phyloP scores from a whole-genome alignment of 1,140 invertebrate species.

The Gryon sp. region DNA sequence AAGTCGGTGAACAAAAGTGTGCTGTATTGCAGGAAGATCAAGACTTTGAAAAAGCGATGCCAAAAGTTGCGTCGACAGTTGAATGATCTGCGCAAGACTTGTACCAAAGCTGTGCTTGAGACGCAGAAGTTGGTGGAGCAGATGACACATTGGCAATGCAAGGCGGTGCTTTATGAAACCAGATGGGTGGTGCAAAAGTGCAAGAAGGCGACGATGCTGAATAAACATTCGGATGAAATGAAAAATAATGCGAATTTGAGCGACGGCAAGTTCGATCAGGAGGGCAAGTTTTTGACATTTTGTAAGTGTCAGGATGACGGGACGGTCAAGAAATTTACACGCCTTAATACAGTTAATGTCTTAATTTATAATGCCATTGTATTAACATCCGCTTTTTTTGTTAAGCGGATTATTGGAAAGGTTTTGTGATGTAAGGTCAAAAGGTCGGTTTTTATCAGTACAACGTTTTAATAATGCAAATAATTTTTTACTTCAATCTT shows the following conservation, averaged over 20 bases:
- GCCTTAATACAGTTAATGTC: too few relatives aligned
- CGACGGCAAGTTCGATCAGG: not conserved
- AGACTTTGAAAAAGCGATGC: not conserved
- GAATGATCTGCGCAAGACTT: not conserved
- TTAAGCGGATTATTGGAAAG: too few relatives aligned
- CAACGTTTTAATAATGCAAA: too few relatives aligned
- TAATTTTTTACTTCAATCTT: too few relatives aligned
- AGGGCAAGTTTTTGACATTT: not conserved
- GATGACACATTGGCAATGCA: constrained; percentile 18
- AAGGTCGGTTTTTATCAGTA: too few relatives aligned
- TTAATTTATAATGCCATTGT: too few relatives aligned
- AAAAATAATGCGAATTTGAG: not conserved
- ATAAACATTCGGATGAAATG: not conserved
- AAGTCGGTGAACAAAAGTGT: not conserved
- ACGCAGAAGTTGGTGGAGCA: not conserved
- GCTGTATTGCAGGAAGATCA: not conserved
- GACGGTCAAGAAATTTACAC: too few relatives aligned
- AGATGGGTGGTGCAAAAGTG: constrained; percentile 20
- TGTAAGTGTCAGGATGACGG: not conserved
- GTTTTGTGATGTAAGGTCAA: too few relatives aligned
- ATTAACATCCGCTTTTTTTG: too few relatives aligned
- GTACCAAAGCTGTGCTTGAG: not conserved
- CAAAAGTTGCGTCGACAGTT: not conserved
- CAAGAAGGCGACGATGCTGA: not conserved
- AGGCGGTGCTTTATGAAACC: constrained; percentile 6